Conservation (phyloP, 2,888 invertebrate species). For the Syritta pipiens region DNA sequence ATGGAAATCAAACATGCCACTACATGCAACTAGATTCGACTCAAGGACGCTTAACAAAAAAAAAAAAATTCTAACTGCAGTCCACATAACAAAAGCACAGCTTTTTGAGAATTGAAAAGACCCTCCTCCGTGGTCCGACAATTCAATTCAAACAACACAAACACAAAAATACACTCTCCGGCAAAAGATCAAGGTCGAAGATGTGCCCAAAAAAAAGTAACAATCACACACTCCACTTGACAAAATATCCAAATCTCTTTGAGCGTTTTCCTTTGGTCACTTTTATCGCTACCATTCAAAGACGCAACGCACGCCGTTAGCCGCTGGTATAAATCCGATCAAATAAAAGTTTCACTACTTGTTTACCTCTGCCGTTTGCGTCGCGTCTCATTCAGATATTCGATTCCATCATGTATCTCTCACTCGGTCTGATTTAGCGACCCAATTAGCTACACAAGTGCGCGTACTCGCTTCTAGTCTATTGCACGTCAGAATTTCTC, state of each 20-base stretch:
- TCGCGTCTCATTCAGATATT: conserved; percentile 16
- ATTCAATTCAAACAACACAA: too few species aligned
- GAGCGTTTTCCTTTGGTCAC: conserved; percentile 12
- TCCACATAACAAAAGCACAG: too few species aligned
- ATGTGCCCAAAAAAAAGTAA: background rate
- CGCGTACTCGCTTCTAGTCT: background rate
- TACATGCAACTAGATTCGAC: too few species aligned
- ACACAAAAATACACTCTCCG: background rate
- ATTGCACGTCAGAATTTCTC: conserved; percentile 58
- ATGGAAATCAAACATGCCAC: too few species aligned
- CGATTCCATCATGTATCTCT: conserved; percentile 26
- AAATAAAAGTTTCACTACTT: conserved; percentile 57
- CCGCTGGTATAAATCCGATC: conserved; percentile 3
- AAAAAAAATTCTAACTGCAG: too few species aligned
- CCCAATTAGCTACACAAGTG: conserved; percentile 48
- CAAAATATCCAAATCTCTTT: background rate
- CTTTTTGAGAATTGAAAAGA: too few species aligned
- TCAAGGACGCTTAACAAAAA: too few species aligned
- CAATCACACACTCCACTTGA: background rate
- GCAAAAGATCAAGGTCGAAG: conserved; percentile 18
- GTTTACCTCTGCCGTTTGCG: conserved; percentile 25
- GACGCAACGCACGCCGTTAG: background rate
- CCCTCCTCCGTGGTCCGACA: too few species aligned
- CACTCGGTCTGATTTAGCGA: conserved; percentile 42
- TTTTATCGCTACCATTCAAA: too few species aligned